These are phyloP conservation scores for Chelon labrosus DNA, from an alignment of 2,797 vertebrate genomes.

Conservation along the genomic window DNA sequence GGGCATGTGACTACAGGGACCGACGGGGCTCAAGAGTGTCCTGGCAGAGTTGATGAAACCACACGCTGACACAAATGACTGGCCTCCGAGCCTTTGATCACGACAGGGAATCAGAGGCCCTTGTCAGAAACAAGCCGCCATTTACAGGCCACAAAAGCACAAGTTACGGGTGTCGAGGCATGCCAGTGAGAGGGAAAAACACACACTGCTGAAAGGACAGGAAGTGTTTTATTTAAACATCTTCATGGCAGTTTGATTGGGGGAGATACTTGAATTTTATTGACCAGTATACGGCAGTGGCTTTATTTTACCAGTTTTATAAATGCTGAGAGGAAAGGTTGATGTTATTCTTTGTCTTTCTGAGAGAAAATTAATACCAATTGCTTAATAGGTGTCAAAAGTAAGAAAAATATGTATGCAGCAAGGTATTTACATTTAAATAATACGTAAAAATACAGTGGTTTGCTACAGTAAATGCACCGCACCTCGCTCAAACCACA, in stretches of 20 bases:
- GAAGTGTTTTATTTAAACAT: conserved; percentile 75
- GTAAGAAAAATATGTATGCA: neutral
- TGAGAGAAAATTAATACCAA: no score
- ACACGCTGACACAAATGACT: conserved; percentile 82
- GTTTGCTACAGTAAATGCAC: neutral
- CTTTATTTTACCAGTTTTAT: neutral
- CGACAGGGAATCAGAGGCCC: conserved; percentile 71
- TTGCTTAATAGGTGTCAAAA: no score
- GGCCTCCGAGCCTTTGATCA: conserved; percentile 80
- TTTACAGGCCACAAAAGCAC: conserved; percentile 74
- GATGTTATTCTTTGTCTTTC: neutral
- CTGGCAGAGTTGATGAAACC: conserved; percentile 77
- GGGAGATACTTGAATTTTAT: conserved; percentile 48
- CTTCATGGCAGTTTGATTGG: conserved; percentile 46
- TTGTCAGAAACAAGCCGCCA: conserved; percentile 69
- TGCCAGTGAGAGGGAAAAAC: conserved; percentile 63
- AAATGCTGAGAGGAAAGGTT: neutral
- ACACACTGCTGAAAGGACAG: conserved; percentile 65
- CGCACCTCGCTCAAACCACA: neutral
- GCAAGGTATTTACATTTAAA: neutral
- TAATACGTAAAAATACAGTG: neutral
- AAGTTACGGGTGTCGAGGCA: conserved; percentile 66
- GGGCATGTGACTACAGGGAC: conserved; percentile 74
- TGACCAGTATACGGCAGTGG: neutral
- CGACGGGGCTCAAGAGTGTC: conserved; percentile 67